Percentiles rank a stretch among this genome's conserved stretches.
phyloP scores from a whole-genome alignment of 1,140 invertebrate genomes.

The Drosophila sucinea region DNA sequence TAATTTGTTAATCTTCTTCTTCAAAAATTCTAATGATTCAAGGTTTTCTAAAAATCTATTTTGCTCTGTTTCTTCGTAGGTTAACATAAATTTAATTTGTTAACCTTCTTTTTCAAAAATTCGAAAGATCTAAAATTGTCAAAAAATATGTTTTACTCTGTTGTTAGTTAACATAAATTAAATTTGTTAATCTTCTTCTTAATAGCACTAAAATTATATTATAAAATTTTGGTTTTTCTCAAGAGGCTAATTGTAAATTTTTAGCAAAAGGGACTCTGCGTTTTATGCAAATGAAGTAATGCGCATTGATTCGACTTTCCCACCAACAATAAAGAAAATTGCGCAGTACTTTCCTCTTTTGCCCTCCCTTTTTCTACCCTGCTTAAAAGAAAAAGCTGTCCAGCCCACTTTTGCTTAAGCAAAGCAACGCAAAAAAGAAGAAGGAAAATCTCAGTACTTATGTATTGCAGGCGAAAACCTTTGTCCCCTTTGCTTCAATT shows the following conservation, averaged over 20 bases:
- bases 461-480: constrained; percentile 4
- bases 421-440: background rate
- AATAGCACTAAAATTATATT: no score
- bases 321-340: background rate
- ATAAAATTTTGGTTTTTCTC: no score
- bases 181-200: no score
- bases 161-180: no score
- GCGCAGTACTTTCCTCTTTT: background rate
- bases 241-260: background rate
- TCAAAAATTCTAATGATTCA: no score
- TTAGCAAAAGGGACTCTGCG: background rate
- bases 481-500: constrained; percentile 7
- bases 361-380: background rate
- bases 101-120: no score
- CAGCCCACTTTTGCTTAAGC: constrained; percentile 2
- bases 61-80: no score
- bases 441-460: constrained; percentile 12
- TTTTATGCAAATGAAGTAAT: background rate
- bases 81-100: no score
- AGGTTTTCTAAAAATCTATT: no score
- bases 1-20: no score
- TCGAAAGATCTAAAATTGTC: no score
- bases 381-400: constrained; percentile 13
- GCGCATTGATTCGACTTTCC: background rate
- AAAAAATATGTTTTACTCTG: no score